These are phyloP conservation scores for Hesperophylax magnus DNA, from an alignment of 1,140 invertebrate species.

Conservation along the genomic window DNA sequence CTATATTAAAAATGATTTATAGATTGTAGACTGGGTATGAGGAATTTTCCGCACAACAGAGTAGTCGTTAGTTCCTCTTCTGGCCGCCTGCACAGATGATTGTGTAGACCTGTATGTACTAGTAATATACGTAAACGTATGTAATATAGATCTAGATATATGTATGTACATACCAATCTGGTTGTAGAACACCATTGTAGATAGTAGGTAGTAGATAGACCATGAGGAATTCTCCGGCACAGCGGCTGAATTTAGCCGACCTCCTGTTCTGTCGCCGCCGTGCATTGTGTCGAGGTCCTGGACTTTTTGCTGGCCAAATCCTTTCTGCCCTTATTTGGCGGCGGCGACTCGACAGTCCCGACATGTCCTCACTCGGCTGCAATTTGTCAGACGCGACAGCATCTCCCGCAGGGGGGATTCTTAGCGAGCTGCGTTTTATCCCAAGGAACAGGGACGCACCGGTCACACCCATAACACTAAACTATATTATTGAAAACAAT, in stretches of 20 bases:
- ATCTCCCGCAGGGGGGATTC: constrained; percentile 29
- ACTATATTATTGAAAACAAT: too few relatives aligned
- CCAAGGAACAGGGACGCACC: neutral
- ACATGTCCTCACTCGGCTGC: constrained; percentile 15
- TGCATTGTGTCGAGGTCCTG: constrained; percentile 13
- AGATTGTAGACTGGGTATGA: too few relatives aligned
- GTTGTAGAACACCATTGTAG: neutral
- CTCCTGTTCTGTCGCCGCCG: neutral
- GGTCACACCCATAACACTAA: neutral
- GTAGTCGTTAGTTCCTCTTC: too few relatives aligned
- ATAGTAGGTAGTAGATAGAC: neutral
- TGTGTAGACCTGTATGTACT: too few relatives aligned
- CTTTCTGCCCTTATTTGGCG: constrained; percentile 30
- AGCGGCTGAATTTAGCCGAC: neutral
- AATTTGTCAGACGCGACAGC: constrained; percentile 48
- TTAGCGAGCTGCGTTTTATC: neutral
- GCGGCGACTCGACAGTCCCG: neutral
- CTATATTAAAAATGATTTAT: too few relatives aligned
- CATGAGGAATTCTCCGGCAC: neutral
- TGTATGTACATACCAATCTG: too few relatives aligned
- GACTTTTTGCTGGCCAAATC: constrained; percentile 31
- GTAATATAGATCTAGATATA: too few relatives aligned
- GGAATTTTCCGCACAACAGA: too few relatives aligned
- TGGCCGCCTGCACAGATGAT: too few relatives aligned
- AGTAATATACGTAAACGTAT: too few relatives aligned